phyloP scores from a whole-genome alignment of 2,888 invertebrate genomes.

The Trachelus tabidus region DNA sequence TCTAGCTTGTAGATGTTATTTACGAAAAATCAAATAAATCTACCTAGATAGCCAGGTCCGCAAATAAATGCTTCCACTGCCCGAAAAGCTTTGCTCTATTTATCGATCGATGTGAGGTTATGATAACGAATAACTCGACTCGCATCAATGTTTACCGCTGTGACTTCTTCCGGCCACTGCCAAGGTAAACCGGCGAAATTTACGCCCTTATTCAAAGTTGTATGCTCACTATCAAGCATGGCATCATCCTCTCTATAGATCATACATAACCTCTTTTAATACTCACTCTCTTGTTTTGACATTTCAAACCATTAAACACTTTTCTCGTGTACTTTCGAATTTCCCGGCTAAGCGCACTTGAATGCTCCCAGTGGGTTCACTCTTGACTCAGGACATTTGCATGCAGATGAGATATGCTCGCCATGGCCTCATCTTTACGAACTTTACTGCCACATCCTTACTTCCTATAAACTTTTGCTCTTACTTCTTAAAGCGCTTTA shows the following conservation, averaged over 20 bases:
- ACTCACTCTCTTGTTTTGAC: conserved; percentile 32
- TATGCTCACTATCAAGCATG: too few relatives aligned
- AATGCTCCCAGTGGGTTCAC: too few relatives aligned
- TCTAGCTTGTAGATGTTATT: conserved; percentile 54
- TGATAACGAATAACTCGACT: conserved; percentile 48
- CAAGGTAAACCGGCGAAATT: conserved; percentile 40
- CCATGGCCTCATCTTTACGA: conserved; percentile 28
- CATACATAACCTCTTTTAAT: conserved; percentile 23
- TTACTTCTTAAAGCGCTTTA: too few relatives aligned
- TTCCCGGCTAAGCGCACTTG: too few relatives aligned
- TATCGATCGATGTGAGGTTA: conserved; percentile 55
- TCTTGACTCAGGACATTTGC: background rate
- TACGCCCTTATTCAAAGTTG: too few relatives aligned
- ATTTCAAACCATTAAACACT: conserved; percentile 25
- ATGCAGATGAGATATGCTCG: conserved; percentile 35
- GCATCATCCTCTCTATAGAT: conserved; percentile 2
- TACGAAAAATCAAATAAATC: conserved; percentile 43
- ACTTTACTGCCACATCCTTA: too few relatives aligned
- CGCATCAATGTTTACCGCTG: conserved; percentile 50
- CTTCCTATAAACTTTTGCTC: too few relatives aligned
- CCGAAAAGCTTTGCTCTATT: conserved; percentile 39
- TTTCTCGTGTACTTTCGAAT: too few relatives aligned
- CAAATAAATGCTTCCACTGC: conserved; percentile 35
- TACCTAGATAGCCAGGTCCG: conserved; percentile 23
- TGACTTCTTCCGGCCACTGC: conserved; percentile 35